Evolutionary conservation across 1,140 invertebrate species (phyloP), one percentile per base, ranked within the genome.

Genomic region (Zophobas morio): DNA sequence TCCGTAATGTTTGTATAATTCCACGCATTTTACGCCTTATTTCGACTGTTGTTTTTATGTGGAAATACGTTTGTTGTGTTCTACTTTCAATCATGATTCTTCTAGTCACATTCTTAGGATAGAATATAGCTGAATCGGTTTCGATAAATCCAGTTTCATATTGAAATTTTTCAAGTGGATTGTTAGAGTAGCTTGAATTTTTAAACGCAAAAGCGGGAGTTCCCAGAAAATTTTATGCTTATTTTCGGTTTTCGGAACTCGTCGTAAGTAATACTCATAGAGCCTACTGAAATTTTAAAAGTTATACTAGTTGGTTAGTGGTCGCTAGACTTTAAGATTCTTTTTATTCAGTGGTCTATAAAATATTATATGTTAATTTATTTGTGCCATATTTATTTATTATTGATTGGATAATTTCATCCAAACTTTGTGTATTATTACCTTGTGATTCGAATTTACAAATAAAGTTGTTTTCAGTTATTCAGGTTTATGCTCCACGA

Each of bases 1-100:
- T 74, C 57, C 60, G 57, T 75, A 75, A 75, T 60, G 57, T 75
- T 66, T 57, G 57, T 53, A 66, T 42, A 51, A 66, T 66, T 66
- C 37, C 74, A 75, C 60, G 63, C 63, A 75, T 75, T 66, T 75
- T 6, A 40, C 66, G 37, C 57, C 66, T 75, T 66, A 34, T 66
- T 66, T 75, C 57, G 32, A 66, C 47, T 66, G 37, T 75, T 66
- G 74, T 75, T 20, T 57, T 60, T 8, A 33, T 47, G 57, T 75
- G 37, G 33, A 66, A 8, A 63, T 37, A 36, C 35, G 37, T 36
- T 32, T 32, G 33, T 60, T 66, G 37, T 66, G 60, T 66, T 66
- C 49, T 51, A 4, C n/a, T 54, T 66, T 42, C 60, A 46, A 42
- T 42, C 37, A 42, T 66, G 6, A 51, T 20, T 51, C 49, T 51